Conservation (phyloP, 1,140 invertebrate genomes). For the Drosophila repleta region DNA sequence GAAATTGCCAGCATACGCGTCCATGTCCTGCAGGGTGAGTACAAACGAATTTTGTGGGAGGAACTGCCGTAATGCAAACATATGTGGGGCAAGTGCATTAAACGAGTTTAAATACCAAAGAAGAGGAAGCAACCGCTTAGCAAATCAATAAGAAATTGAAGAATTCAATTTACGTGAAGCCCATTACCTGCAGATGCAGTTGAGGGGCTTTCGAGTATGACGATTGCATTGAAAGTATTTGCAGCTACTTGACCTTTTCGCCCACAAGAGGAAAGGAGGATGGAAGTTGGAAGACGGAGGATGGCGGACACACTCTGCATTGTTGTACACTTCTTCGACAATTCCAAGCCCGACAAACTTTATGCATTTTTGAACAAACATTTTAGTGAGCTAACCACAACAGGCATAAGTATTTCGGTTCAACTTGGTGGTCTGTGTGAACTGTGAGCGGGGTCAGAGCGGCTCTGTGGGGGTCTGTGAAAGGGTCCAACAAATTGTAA, state of each 20-base stretch:
- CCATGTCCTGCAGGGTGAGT: slow-evolving; percentile 84
- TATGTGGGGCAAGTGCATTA: background rate
- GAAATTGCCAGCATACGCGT: slow-evolving; percentile 85
- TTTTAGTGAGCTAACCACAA: slow-evolving; percentile 37
- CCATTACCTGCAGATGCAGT: slow-evolving; percentile 24
- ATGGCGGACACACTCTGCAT: slow-evolving; percentile 27
- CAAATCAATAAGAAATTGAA: slow-evolving; percentile 19
- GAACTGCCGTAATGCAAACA: background rate
- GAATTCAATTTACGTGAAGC: slow-evolving; percentile 1
- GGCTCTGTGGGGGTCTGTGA: background rate
- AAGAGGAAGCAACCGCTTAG: slow-evolving; percentile 26
- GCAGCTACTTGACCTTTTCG: slow-evolving; percentile 42
- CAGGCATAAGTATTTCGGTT: slow-evolving; percentile 32
- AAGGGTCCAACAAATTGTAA: slow-evolving; percentile 65
- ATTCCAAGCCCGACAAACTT: slow-evolving; percentile 33
- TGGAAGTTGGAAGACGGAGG: too few species aligned
- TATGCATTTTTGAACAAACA: slow-evolving; percentile 48
- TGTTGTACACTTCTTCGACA: slow-evolving; percentile 31
- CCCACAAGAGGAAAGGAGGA: too few species aligned
- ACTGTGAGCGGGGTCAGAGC: background rate
- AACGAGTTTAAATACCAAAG: slow-evolving; percentile 28
- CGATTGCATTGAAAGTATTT: slow-evolving; percentile 27
- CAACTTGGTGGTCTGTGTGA: slow-evolving; percentile 8
- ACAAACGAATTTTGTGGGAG: background rate
- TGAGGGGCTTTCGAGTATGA: slow-evolving; percentile 36